Evolutionary conservation across 1,140 invertebrate species (phyloP).

Genomic region (Trichonephila clavipes): DNA sequence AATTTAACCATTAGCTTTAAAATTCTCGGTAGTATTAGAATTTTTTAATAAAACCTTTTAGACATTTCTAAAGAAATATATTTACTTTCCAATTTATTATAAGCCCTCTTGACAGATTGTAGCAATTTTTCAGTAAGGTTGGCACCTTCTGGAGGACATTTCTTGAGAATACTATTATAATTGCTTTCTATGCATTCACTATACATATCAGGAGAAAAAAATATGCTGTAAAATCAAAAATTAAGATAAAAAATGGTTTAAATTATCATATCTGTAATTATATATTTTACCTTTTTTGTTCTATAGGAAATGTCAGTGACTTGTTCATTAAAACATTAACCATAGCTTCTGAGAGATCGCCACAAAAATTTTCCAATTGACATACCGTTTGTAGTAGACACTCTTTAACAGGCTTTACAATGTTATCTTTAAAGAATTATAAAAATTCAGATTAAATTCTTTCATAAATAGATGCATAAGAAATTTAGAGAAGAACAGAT

Average conservation of each 20-base stretch:
- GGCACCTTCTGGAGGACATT: neutral
- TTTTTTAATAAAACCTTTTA: too few species aligned
- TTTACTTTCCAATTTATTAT: neutral
- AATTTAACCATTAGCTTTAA: too few species aligned
- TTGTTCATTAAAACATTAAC: neutral
- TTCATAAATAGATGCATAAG: too few species aligned
- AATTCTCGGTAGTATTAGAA: too few species aligned
- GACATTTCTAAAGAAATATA: neutral
- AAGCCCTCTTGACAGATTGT: neutral
- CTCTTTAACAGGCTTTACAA: neutral
- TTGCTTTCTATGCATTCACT: neutral
- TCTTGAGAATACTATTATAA: neutral
- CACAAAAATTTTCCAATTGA: neutral
- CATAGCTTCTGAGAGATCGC: neutral
- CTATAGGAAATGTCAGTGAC: neutral
- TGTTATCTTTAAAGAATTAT: neutral
- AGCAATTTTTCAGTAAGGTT: neutral
- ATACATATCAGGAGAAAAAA: neutral
- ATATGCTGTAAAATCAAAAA: neutral
- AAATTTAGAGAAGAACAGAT: too few species aligned
- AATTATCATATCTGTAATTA: too few species aligned
- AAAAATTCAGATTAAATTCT: too few species aligned
- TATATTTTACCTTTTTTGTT: neutral
- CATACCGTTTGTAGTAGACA: neutral
- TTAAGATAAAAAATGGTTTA: too few species aligned